Percentiles rank a stretch among this genome's conserved stretches.
Conservation (phyloP, 2,113 vertebrate species). For the Phrynosoma blainvillii region DNA sequence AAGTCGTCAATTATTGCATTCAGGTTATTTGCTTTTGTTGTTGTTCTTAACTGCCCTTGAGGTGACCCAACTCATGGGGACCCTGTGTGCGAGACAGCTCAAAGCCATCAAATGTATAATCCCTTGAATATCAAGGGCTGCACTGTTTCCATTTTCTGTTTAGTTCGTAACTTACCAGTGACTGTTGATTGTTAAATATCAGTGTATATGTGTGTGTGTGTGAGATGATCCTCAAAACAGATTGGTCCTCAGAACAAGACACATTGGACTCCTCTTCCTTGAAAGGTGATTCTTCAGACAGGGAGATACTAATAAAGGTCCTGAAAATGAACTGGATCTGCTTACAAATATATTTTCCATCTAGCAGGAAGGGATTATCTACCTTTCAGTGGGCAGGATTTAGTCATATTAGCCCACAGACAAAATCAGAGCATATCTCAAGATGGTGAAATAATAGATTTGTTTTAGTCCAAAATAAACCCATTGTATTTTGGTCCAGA, state of each 20-base stretch:
- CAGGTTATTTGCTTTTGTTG: not conserved
- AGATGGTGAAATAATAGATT: not conserved
- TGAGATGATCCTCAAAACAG: not conserved
- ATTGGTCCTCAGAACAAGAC: not conserved
- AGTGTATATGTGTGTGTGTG: too few relatives aligned
- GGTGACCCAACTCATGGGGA: too few relatives aligned
- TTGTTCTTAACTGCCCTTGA: too few relatives aligned
- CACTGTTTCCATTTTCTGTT: not conserved
- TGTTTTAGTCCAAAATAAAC: too few relatives aligned
- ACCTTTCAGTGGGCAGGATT: not conserved
- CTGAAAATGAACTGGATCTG: not conserved
- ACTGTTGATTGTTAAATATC: not conserved
- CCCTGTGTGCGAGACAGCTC: too few relatives aligned
- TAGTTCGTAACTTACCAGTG: not conserved
- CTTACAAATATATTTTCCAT: too few relatives aligned
- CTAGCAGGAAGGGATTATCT: not conserved
- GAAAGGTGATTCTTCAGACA: not conserved
- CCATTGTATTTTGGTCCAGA: too few relatives aligned
- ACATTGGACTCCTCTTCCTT: not conserved
- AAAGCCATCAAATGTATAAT: not conserved
- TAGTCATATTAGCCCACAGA: not conserved
- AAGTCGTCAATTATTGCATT: not conserved
- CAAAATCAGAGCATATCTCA: not conserved
- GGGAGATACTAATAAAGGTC: not conserved
- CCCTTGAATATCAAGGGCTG: not conserved